A percentile compares a stretch with the other conserved stretches of the same genome.
Conservation (phyloP, 2,888 invertebrate species). For the Drosophila percnosoma region DNA sequence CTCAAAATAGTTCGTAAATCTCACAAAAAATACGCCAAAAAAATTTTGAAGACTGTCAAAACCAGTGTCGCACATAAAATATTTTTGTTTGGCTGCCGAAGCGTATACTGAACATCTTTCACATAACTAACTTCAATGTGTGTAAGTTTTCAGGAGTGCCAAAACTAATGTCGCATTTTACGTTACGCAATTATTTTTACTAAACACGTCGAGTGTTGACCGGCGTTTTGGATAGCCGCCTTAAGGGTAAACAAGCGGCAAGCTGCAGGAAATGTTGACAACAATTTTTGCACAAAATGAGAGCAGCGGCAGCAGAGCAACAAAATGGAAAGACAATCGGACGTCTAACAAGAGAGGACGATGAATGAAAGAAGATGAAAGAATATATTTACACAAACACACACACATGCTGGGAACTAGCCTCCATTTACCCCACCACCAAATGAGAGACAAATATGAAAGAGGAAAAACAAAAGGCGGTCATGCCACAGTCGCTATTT, state of each 20-base stretch:
- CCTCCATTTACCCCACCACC: slow-evolving; percentile 29
- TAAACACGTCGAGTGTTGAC: slow-evolving; percentile 12
- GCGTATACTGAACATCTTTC: neutral
- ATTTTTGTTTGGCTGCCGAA: neutral
- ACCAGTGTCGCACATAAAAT: neutral
- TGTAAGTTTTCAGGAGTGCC: slow-evolving; percentile 4
- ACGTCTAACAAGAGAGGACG: slow-evolving; percentile 26
- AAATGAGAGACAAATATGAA: slow-evolving; percentile 23
- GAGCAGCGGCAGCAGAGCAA: slow-evolving; percentile 30
- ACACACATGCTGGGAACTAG: neutral
- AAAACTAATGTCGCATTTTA: slow-evolving; percentile 27
- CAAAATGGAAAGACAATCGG: slow-evolving; percentile 49
- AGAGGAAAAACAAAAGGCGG: slow-evolving; percentile 36
- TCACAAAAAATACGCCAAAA: neutral
- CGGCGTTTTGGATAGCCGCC: neutral
- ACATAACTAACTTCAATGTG: neutral
- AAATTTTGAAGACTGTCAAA: neutral
- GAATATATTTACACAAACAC: neutral
- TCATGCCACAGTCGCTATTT: slow-evolving; percentile 61
- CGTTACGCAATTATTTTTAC: slow-evolving; percentile 44
- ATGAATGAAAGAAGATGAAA: slow-evolving; percentile 5
- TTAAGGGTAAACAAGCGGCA: slow-evolving; percentile 27
- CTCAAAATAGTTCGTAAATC: neutral
- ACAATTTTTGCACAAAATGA: slow-evolving; percentile 61
- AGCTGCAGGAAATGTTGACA: slow-evolving; percentile 63